These are phyloP conservation scores for Natator depressus DNA, from an alignment of 2,113 vertebrate species.

Conservation along the genomic window DNA sequence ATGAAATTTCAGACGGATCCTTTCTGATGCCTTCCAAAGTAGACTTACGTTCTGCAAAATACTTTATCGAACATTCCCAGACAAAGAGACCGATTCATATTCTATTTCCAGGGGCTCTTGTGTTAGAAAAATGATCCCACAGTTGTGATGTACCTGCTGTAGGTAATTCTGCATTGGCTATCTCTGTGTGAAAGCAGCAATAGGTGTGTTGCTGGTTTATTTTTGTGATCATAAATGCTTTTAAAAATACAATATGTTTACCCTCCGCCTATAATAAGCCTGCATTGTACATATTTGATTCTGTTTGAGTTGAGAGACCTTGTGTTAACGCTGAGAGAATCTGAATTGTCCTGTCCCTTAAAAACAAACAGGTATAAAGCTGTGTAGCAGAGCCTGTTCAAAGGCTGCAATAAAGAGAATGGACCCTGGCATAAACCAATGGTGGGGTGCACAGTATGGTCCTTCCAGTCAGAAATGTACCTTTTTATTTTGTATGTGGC, in stretches of 20 bases:
- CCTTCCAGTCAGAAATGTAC: not conserved
- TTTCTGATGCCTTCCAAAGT: not conserved
- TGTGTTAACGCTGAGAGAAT: not conserved
- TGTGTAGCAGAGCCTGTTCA: not conserved
- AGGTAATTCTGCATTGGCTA: not conserved
- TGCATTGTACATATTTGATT: not conserved
- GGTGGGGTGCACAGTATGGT: not conserved
- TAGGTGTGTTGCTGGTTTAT: not conserved
- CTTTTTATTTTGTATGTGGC: not conserved
- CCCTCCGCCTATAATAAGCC: not conserved
- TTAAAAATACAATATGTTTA: not conserved
- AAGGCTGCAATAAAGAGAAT: accelerated
- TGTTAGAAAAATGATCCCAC: not conserved
- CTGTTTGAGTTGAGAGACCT: not conserved
- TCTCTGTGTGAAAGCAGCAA: not conserved
- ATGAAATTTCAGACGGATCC: not conserved
- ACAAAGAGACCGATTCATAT: not conserved
- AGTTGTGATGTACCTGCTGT: not conserved
- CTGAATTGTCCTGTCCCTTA: not conserved
- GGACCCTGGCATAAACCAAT: not conserved
- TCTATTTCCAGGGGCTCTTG: not conserved
- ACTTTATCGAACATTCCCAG: not conserved
- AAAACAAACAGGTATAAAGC: not conserved
- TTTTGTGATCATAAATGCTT: not conserved
- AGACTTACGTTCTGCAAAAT: not conserved